A percentile compares a stretch with the other conserved stretches of the same genome.
Conservation (phyloP, 2,888 invertebrate genomes). For the Lysandra coridon region DNA sequence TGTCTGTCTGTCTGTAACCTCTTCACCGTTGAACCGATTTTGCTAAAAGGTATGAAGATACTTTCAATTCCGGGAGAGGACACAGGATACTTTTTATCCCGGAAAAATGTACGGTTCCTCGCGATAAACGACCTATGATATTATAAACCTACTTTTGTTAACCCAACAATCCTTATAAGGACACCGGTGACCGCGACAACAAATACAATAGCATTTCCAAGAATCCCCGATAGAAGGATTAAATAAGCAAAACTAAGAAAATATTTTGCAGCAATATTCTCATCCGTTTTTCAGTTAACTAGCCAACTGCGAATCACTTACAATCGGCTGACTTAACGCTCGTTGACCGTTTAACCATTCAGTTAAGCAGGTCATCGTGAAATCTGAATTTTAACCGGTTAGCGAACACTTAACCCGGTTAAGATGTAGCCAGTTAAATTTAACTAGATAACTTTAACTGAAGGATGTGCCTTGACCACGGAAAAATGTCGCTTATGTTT, state of each 20-base stretch:
- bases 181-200: too few relatives aligned
- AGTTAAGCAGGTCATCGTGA: conserved; percentile 18
- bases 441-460: neutral
- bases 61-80: neutral
- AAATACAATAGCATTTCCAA: too few relatives aligned
- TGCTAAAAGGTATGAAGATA: neutral
- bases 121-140: neutral
- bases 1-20: neutral
- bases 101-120: neutral
- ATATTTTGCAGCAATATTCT: neutral
- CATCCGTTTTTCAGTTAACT: neutral
- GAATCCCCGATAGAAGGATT: too few relatives aligned
- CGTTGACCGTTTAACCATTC: conserved; percentile 18
- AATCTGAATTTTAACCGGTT: conserved; percentile 17
- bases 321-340: neutral
- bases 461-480: neutral
- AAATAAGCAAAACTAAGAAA: too few relatives aligned
- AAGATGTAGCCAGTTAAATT: conserved; percentile 8
- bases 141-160: too few relatives aligned
- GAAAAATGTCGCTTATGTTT: too few relatives aligned
- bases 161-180: too few relatives aligned
- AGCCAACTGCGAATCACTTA: neutral
- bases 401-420: conserved; percentile 1
- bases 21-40: neutral
- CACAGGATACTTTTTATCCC: neutral